Evolutionary conservation across 2,888 invertebrate species (phyloP).

Genomic region (Drosophila barbarae): DNA sequence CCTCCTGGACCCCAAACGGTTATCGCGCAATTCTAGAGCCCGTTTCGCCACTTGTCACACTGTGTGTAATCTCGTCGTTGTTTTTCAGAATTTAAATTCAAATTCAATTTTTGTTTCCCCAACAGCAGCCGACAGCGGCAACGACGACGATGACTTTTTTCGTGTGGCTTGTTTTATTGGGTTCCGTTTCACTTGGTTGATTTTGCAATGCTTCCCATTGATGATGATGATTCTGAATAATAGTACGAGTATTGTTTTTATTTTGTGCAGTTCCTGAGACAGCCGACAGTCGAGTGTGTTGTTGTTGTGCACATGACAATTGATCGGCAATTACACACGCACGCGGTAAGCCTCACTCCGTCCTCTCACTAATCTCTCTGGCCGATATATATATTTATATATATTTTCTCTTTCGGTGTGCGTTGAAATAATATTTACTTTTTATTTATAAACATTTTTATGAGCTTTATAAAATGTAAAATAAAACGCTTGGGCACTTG

Average conservation of each 20-base stretch:
- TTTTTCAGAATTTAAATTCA: constrained; percentile 12
- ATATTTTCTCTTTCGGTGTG: constrained; percentile 14
- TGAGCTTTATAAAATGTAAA: constrained; percentile 58
- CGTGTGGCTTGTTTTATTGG: constrained; percentile 24
- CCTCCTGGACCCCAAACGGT: neutral
- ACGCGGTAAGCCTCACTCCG: constrained; percentile 11
- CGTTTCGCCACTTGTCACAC: constrained; percentile 22
- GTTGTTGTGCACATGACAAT: constrained; percentile 52
- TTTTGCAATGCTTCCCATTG: constrained; percentile 40
- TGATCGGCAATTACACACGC: constrained; percentile 51
- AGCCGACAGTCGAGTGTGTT: constrained; percentile 14
- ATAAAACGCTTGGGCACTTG: constrained; percentile 46
- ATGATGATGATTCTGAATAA: constrained; percentile 45
- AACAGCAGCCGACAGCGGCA: neutral
- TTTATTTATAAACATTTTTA: constrained; percentile 72
- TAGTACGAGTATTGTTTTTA: constrained; percentile 26
- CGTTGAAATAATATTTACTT: constrained; percentile 60
- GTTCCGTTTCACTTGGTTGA: constrained; percentile 49
- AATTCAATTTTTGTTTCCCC: constrained; percentile 14
- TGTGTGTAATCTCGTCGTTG: constrained; percentile 24
- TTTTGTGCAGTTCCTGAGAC: constrained; percentile 35
- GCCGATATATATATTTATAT: neutral
- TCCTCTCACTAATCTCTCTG: neutral
- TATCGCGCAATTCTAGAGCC: constrained; percentile 6
- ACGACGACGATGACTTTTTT: constrained; percentile 9